phyloP scores from a whole-genome alignment of 2,888 invertebrate species.

The Venustoraphidia nigricollis region DNA sequence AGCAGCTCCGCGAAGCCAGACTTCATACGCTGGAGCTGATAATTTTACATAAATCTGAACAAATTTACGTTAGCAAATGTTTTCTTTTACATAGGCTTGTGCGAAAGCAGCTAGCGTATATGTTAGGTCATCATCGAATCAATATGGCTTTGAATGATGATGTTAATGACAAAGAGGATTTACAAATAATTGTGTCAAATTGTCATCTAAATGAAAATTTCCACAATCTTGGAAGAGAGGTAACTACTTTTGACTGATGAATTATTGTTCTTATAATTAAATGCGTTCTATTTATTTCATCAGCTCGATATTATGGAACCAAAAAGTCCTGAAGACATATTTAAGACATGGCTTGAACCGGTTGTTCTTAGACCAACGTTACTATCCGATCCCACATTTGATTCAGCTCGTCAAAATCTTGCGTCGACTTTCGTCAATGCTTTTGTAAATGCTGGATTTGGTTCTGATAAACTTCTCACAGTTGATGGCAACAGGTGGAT shows the following conservation, averaged over 20 bases:
- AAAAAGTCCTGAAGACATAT: conserved; percentile 97
- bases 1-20: too few species aligned
- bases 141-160: conserved; percentile 76
- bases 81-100: conserved; percentile 41
- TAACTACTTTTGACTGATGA: conserved; percentile 18
- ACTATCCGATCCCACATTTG: conserved; percentile 54
- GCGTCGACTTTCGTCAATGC: conserved; percentile 98
- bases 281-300: too few species aligned
- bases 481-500: conserved; percentile 78
- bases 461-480: conserved; percentile 83
- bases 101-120: conserved; percentile 89
- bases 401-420: conserved; percentile 91
- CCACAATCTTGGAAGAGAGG: conserved; percentile 82
- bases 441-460: conserved; percentile 96
- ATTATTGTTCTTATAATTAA: too few species aligned
- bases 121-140: conserved; percentile 88
- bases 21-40: too few species aligned
- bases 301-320: conserved; percentile 97
- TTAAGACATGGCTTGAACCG: conserved; percentile 90
- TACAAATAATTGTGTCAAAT: conserved; percentile 86
- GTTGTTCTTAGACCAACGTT: conserved; percentile 50
- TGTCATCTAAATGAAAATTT: conserved; percentile 87
- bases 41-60: not conserved
- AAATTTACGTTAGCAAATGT: not conserved
- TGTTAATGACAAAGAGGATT: conserved; percentile 48